Base-by-base conservation (phyloP, 2,113 vertebrate species). In the Bolborhynchus lineola region DNA sequence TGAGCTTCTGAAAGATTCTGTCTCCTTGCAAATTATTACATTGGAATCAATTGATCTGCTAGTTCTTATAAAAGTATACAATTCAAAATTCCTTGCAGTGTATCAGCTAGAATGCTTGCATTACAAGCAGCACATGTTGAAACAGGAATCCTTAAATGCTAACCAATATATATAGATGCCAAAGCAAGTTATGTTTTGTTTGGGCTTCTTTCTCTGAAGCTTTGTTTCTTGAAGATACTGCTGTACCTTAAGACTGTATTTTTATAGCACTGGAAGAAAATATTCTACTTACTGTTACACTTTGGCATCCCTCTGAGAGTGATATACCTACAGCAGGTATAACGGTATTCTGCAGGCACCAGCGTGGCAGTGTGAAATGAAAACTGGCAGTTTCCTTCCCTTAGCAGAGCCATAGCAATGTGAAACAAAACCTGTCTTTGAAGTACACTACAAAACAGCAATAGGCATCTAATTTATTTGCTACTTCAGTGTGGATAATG, bases 21-120 rank as follows among this genome's bases (percentile, higher is more conserved):
- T 93, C 91, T 95, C 89, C 91, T 91, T 90, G 82, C 80, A 95
- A 95, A 89, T 33, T 76, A 94, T 96, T 95, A 84, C 82, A 92
- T 84, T 92, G 93, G 84, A 95, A 96, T 95, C 65, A 95, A 97
- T 97, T 94, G 93, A 90, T 95, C 95, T 92, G 69, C 94, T 96
- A 47, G 55, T 92, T 91, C 91, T 93, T 92, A 63, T 87, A 75
- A 71, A 96, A 95, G 89, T 96, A 39, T 87, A 88, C 82, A 82
- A 46, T 80, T 93, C 62, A 49, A 50, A 91, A 88, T 91, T 86
- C 49, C 24, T 75, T 86, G 37, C 37, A 59, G 74, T 35, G 19
- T 88, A 85, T 93, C 80, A 86, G 3, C 50, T 87, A 62, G 70
- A 93, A 93, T 79, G 64, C 70, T 44, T 52, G n/a, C 2, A 5